Conservation (phyloP, 2,797 vertebrate genomes). For the Esox masquinongy region DNA sequence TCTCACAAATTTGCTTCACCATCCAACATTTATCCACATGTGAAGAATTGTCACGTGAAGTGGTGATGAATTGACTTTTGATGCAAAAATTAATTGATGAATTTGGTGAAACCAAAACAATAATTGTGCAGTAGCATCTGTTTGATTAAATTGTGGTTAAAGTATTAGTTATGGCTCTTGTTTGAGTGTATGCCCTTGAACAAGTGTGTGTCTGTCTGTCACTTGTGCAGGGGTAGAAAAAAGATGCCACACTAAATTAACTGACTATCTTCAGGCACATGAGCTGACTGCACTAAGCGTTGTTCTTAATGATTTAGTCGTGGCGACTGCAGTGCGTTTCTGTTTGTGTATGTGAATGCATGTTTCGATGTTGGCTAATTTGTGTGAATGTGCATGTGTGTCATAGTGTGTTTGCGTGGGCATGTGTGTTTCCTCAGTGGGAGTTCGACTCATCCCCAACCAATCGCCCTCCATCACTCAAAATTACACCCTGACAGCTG, state of each 20-base stretch:
- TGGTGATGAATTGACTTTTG: too few species aligned
- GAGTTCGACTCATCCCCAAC: conserved; percentile 32
- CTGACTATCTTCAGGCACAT: conserved; percentile 34
- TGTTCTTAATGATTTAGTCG: conserved; percentile 27
- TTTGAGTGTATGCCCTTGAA: conserved; percentile 9
- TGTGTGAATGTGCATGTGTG: conserved; percentile 13
- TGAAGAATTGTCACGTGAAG: too few species aligned
- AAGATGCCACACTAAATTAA: conserved; percentile 30
- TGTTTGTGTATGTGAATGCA: conserved; percentile 17
- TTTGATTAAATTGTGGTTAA: too few species aligned
- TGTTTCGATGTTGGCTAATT: conserved; percentile 8
- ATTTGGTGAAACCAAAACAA: too few species aligned
- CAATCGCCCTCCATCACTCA: conserved; percentile 43
- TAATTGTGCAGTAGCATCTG: too few species aligned
- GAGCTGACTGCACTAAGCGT: conserved; percentile 27
- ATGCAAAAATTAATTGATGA: too few species aligned
- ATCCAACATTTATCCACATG: too few species aligned
- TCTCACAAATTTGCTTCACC: too few species aligned
- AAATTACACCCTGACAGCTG: conserved; percentile 38
- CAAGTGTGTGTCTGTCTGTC: background rate
- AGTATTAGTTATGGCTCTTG: background rate
- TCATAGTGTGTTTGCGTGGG: conserved; percentile 5
- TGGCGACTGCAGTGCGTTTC: conserved; percentile 3
- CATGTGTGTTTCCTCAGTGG: conserved; percentile 10
- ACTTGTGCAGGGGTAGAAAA: background rate